Percentiles rank a stretch among this genome's conserved stretches.
These are phyloP conservation scores for Melanotaenia parkinsoni DNA, from an alignment of 2,797 vertebrate genomes.

Conservation along the genomic window DNA sequence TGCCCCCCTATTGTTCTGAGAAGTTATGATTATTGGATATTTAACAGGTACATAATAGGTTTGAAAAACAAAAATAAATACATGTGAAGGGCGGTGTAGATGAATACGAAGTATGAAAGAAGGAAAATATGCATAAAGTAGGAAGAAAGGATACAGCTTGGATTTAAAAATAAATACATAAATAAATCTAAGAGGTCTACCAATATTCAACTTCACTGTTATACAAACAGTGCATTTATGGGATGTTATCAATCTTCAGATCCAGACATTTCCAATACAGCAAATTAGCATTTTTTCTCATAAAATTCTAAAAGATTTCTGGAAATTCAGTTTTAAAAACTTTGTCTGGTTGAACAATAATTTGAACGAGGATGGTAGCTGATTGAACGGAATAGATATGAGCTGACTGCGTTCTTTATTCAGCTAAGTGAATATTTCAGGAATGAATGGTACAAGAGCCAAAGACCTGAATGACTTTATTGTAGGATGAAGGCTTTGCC, in stretches of 20 bases:
- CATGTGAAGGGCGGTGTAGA: not conserved
- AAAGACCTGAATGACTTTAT: constrained; percentile 20
- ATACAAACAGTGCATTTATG: no score
- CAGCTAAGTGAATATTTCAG: constrained; percentile 10
- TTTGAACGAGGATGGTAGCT: constrained; percentile 19
- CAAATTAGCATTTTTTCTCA: not conserved
- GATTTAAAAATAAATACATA: not conserved
- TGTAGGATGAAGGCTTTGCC: constrained; percentile 43
- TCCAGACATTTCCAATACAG: no score
- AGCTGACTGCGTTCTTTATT: constrained; percentile 39
- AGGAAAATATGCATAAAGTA: not conserved
- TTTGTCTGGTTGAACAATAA: constrained; percentile 7
- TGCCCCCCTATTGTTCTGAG: not conserved
- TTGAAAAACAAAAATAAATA: not conserved
- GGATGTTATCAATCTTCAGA: no score
- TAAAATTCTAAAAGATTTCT: not conserved
- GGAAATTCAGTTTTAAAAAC: not conserved
- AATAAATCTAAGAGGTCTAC: not conserved
- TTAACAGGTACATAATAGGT: not conserved
- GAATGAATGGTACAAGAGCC: constrained; percentile 26
- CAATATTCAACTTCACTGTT: no score
- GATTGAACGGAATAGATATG: constrained; percentile 46
- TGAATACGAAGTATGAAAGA: not conserved
- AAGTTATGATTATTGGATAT: not conserved
- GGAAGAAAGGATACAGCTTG: not conserved